Conservation (phyloP, 2,888 invertebrate genomes). For the Pasiphila rectangulata region DNA sequence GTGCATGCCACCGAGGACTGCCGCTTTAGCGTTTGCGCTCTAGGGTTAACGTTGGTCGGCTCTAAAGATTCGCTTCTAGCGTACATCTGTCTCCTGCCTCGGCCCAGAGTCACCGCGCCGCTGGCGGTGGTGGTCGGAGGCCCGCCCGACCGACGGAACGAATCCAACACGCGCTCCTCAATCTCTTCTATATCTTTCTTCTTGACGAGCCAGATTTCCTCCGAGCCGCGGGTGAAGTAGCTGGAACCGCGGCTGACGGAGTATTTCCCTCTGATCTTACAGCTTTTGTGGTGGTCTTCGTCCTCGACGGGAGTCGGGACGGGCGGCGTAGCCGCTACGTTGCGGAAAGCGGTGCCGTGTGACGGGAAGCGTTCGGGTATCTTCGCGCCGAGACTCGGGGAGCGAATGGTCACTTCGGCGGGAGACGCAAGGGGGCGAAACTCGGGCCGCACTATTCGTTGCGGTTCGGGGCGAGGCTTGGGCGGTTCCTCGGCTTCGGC, state of each 20-base stretch:
- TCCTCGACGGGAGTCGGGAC: constrained; percentile 57
- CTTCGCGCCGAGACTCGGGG: constrained; percentile 69
- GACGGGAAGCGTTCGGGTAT: constrained; percentile 70
- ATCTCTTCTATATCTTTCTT: constrained; percentile 77
- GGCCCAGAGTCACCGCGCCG: constrained; percentile 58
- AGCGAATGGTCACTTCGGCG: constrained; percentile 67
- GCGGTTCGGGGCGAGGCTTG: constrained; percentile 61
- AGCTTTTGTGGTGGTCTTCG: constrained; percentile 60
- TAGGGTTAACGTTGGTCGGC: constrained; percentile 55
- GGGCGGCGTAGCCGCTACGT: constrained; percentile 64
- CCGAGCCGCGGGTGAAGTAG: constrained; percentile 72
- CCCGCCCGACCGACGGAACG: constrained; percentile 66
- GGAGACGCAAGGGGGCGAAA: constrained; percentile 69
- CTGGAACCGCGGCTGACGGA: constrained; percentile 72
- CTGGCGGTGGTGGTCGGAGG: constrained; percentile 38
- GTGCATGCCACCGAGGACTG: constrained; percentile 73
- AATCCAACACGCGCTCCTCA: constrained; percentile 71
- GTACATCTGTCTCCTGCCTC: constrained; percentile 62
- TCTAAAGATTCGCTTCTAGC: constrained; percentile 70
- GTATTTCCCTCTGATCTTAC: constrained; percentile 65
- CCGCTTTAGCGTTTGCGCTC: constrained; percentile 65
- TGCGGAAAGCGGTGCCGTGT: constrained; percentile 72
- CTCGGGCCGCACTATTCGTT: constrained; percentile 71
- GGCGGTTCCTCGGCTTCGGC: constrained; percentile 40
- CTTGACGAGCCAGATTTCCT: constrained; percentile 77